Base-by-base conservation (phyloP, 2,113 vertebrate genomes). In the Mirza zaza region DNA sequence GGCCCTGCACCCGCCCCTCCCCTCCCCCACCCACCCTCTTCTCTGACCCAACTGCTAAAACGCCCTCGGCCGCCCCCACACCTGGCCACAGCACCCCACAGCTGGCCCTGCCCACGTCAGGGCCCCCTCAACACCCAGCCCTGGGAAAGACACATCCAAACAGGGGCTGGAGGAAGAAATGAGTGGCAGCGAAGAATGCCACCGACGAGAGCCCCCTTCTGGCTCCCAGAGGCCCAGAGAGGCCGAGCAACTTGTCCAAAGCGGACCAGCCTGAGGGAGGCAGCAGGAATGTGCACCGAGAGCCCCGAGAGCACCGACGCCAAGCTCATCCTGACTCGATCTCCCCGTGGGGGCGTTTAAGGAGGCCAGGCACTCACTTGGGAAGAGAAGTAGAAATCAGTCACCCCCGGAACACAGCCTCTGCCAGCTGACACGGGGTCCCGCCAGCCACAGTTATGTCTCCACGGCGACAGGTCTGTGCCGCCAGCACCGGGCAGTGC, bases 301-400 rank as follows among this genome's bases (percentile, higher is more conserved):
- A 45, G 8, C 23, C 8, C 2, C 20, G n/a, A 12, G 55, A 39
- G n/a, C 17, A n/a, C 55, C 25, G 39, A 77, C 36, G 45, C 42
- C 50, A 67, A 50, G 45, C 21, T 20, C 32, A 4, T 73, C 29
- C 63, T 3, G 13, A 29, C 39, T 48, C 23, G 13, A 18, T 48
- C 32, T 57, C 18, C n/a, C 34, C 29, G 63, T 1, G 5, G 14
- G 8, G 39, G 18, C 1, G 0, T 8, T 23, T 18, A 27, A 55
- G 39, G 42, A 71, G 39, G 15, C 15, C 39, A 20, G 70, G 34
- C 1, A 1, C 42, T 48, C 39, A 13, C 34, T 27, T 1, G 10
- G 42, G 59, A n/a, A 17, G 18, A 75, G 17, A 81, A 12, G 39
- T 25, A 17, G 15, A 87, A 21, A 65, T 50, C 12, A 29, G 42